Base-by-base conservation (phyloP, 2,888 invertebrate genomes). In the Hirtodrosophila trivittata region DNA sequence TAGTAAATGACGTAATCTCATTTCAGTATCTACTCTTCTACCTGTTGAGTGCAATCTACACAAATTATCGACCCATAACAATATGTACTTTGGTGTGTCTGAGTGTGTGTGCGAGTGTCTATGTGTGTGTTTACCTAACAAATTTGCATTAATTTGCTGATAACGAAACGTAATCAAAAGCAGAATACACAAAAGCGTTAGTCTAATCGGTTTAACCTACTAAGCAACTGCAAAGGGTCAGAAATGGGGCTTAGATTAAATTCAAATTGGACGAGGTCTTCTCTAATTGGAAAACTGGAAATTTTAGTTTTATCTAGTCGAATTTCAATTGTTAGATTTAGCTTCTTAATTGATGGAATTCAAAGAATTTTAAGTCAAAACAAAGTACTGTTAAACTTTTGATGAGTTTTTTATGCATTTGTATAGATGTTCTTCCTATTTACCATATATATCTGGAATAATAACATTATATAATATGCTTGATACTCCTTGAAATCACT, bases 61-160 rank as follows among this genome's bases (percentile, higher is more conserved):
- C 30, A n/a, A 55, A 47, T 66, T 65, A 75, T 73, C 74, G 65
- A 68, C 42, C 69, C n/a, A n/a, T n/a, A n/a, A n/a, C n/a, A n/a
- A n/a, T n/a, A n/a, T n/a, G n/a, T n/a, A n/a, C n/a, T n/a, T n/a
- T 49, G 41, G 35, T 16, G 37, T 12, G 28, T 35, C 33, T 42
- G n/a, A 26, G 33, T 18, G 9, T 7, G 6, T 33, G 14, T 16
- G 2, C 1, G 14, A 14, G n/a, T 41, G 2, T 25, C 7, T 54
- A 3, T 41, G 76, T 63, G 26, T 62, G 38, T 6, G n/a, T n/a
- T n/a, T n/a, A n/a, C n/a, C 21, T 56, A 50, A 50, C 56, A 60
- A 67, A 51, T 68, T 77, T 64, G 67, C 74, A 63, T 63, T 63
- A 38, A 50, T 35, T 39, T 49, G 43, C 58, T 73, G 82, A 81